A percentile compares a stretch with the other conserved stretches of the same genome.
Evolutionary conservation across 2,797 vertebrate species (phyloP).

Genomic region (Podarcis siculus): DNA sequence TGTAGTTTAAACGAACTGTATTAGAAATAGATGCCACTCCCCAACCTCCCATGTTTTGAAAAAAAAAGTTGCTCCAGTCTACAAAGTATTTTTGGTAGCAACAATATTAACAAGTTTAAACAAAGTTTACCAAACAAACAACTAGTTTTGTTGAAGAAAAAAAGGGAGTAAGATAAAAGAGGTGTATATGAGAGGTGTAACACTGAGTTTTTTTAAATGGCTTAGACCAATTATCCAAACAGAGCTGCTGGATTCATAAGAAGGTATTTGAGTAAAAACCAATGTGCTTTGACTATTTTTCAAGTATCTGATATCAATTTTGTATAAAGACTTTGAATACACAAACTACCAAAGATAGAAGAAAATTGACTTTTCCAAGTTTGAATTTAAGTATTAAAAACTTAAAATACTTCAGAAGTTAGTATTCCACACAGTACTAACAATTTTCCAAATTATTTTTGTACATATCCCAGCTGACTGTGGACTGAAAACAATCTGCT

Average conservation of each 20-base stretch:
- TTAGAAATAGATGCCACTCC: conserved; percentile 41
- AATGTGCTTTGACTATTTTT: conserved; percentile 73
- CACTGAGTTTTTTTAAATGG: conserved; percentile 31
- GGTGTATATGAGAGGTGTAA: conserved; percentile 51
- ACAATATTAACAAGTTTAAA: conserved; percentile 53
- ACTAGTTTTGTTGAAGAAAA: conserved; percentile 60
- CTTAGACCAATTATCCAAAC: conserved; percentile 68
- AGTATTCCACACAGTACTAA: conserved; percentile 72
- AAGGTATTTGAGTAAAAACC: conserved; percentile 62
- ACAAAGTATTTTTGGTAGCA: conserved; percentile 42
- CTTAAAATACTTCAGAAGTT: conserved; percentile 71
- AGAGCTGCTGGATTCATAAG: conserved; percentile 49
- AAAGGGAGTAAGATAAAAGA: conserved; percentile 55
- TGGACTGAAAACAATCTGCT: conserved; percentile 68
- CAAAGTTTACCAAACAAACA: conserved; percentile 53
- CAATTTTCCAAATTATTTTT: conserved; percentile 60
- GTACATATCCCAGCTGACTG: conserved; percentile 64
- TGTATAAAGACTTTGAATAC: conserved; percentile 71
- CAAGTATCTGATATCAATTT: conserved; percentile 73
- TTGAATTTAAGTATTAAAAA: conserved; percentile 71
- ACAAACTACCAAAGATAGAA: conserved; percentile 68
- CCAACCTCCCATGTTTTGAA: conserved; percentile 10
- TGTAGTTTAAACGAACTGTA: conserved; percentile 12
- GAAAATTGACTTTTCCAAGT: conserved; percentile 66
- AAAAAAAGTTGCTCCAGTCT: conserved; percentile 36